Percentiles rank a stretch among this genome's conserved stretches.
Conservation (phyloP, 2,797 vertebrate species). For the Chaetophractus vellerosus region DNA sequence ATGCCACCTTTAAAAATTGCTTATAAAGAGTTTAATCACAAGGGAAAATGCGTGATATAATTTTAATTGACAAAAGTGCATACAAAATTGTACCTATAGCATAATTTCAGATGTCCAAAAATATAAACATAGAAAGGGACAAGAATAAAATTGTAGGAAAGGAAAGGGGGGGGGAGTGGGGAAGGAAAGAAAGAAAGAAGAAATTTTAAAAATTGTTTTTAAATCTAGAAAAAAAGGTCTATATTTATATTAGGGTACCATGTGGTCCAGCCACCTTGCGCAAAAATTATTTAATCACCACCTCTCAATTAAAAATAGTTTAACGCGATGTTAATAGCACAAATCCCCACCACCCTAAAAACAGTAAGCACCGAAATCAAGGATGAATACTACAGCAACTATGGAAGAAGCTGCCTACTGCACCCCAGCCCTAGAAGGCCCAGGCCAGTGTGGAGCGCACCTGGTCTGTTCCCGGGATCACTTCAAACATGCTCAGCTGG, state of each 20-base stretch:
- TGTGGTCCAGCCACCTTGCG: background rate
- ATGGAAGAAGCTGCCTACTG: background rate
- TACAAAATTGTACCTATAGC: background rate
- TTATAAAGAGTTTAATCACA: background rate
- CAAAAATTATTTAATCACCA: background rate
- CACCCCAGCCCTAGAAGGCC: background rate
- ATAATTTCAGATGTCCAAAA: background rate
- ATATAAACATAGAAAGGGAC: background rate
- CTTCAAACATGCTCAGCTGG: constrained; percentile 96
- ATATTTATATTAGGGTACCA: background rate
- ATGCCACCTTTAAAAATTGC: background rate
- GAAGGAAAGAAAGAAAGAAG: background rate
- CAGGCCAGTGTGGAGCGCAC: constrained; percentile 83
- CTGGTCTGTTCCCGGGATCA: constrained; percentile 95
- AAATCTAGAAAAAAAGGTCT: background rate
- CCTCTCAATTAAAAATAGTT: background rate
- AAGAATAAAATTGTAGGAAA: background rate
- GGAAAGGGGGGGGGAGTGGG: background rate
- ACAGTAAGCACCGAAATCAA: background rate
- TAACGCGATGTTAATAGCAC: accelerated
- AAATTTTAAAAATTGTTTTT: background rate
- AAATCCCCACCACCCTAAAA: background rate
- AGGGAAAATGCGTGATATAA: background rate
- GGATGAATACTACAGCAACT: no score
- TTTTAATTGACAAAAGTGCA: background rate